A percentile compares a stretch with the other conserved stretches of the same genome.
Evolutionary conservation across 1,140 invertebrate species (phyloP).

Genomic region (Diabrotica undecimpunctata): DNA sequence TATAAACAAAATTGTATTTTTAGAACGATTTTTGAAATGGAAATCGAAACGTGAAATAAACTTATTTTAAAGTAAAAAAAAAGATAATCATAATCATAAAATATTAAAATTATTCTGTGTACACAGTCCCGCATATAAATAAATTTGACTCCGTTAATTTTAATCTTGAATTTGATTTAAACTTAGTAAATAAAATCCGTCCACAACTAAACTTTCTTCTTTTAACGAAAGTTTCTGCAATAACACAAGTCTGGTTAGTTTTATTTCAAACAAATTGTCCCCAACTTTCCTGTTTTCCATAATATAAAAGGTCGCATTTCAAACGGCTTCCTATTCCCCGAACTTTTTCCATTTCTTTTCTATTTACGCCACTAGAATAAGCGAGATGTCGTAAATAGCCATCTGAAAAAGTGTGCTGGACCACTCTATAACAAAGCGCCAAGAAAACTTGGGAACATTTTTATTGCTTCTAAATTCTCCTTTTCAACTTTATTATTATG

Average conservation of each 20-base stretch:
- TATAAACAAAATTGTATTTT: too few species aligned
- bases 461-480: slow-evolving; percentile 2
- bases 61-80: too few species aligned
- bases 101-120: too few species aligned
- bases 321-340: slow-evolving; percentile 10
- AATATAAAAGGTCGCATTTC: slow-evolving; percentile 17
- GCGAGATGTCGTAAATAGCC: slow-evolving; percentile 7
- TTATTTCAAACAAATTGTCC: slow-evolving; percentile 20
- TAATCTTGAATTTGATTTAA: too few species aligned
- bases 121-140: too few species aligned
- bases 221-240: slow-evolving; percentile 13
- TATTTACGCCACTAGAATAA: slow-evolving; percentile 15
- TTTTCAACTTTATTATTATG: background rate
- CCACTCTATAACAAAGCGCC: background rate
- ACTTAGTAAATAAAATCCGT: too few species aligned
- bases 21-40: too few species aligned
- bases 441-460: slow-evolving; percentile 1
- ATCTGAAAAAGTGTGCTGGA: slow-evolving; percentile 6
- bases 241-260: slow-evolving; percentile 15
- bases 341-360: slow-evolving; percentile 20
- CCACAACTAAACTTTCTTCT: too few species aligned
- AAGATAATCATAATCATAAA: too few species aligned
- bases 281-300: slow-evolving; percentile 20
- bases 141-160: too few species aligned
- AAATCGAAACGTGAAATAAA: too few species aligned